Evolutionary conservation across 2,113 vertebrate genomes (phyloP).

Genomic region (Martes martes): DNA sequence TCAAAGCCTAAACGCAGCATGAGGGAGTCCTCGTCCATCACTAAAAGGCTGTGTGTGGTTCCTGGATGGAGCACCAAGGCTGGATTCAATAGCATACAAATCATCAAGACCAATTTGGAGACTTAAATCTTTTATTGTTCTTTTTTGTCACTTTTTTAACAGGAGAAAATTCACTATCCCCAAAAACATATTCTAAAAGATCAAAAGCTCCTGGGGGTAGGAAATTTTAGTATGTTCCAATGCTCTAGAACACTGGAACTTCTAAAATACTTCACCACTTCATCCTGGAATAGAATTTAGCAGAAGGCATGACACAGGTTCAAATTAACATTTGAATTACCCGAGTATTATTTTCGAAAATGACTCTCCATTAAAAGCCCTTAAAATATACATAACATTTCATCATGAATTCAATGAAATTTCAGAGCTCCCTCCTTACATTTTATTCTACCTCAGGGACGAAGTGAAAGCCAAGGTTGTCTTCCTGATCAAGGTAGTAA

Average conservation of each 20-base stretch:
- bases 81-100: neutral
- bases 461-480: neutral
- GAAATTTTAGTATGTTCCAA: neutral
- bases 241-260: neutral
- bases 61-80: neutral
- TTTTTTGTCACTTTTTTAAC: neutral
- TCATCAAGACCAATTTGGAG: neutral
- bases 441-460: neutral
- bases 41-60: neutral
- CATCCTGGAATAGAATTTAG: neutral
- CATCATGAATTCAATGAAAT: neutral
- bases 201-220: neutral
- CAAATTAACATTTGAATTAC: neutral
- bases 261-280: neutral
- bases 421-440: neutral
- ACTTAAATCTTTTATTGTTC: neutral
- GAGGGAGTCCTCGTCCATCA: neutral
- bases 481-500: neutral
- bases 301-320: neutral
- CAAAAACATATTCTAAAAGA: neutral
- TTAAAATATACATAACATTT: neutral
- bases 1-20: neutral
- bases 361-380: neutral
- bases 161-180: neutral
- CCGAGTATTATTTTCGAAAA: neutral